These are phyloP conservation scores for Scleropages formosus DNA, from an alignment of 2,797 vertebrate species.

Conservation along the genomic window DNA sequence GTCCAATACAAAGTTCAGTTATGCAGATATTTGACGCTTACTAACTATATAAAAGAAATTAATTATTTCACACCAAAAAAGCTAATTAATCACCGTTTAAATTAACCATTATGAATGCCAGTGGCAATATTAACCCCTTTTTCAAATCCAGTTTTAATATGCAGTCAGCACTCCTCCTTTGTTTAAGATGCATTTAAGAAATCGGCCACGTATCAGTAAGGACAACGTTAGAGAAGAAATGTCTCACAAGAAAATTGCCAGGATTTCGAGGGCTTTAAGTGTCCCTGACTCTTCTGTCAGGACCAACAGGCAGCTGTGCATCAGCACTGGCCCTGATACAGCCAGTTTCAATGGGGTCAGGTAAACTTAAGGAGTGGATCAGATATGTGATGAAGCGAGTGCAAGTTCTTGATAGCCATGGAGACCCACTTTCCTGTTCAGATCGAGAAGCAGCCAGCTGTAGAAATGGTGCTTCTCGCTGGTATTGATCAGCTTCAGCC, in stretches of 20 bases:
- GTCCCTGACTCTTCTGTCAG: not conserved
- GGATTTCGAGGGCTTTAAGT: not conserved
- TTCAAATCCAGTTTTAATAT: not conserved
- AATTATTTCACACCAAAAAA: not conserved
- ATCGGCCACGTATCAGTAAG: not conserved
- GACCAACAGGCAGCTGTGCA: not conserved
- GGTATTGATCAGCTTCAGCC: conserved; percentile 61
- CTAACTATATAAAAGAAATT: not conserved
- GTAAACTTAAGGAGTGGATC: conserved; percentile 20
- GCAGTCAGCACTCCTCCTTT: not conserved
- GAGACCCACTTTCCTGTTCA: conserved; percentile 44
- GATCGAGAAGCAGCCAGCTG: conserved; percentile 56
- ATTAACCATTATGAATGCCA: not conserved
- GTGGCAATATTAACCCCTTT: not conserved
- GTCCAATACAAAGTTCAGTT: too few species aligned
- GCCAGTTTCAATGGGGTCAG: conserved; percentile 30
- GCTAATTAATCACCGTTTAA: not conserved
- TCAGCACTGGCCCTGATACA: not conserved
- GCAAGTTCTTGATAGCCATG: conserved; percentile 42
- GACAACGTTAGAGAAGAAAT: not conserved
- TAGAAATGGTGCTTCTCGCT: conserved; percentile 47
- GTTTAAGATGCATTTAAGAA: not conserved
- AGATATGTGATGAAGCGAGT: conserved; percentile 32
- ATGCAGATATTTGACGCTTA: too few species aligned
- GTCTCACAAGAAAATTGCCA: not conserved